Conservation (phyloP, 2,888 invertebrate species). For the Candidula unifasciata region DNA sequence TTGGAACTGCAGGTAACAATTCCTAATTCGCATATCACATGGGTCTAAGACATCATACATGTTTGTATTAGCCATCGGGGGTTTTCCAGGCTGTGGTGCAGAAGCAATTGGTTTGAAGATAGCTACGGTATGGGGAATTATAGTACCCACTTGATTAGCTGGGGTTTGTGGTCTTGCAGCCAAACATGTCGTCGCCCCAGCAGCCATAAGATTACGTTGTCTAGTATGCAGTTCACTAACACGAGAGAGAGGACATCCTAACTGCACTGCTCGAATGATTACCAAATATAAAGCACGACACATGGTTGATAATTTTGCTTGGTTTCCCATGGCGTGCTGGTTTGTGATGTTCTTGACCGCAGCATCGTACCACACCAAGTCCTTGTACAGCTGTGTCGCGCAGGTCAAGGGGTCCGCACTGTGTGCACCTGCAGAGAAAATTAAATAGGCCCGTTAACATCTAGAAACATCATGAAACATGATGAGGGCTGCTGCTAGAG, state of each 20-base stretch:
- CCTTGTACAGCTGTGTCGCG: not conserved
- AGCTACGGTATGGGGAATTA: not conserved
- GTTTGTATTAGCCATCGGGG: not conserved
- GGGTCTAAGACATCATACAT: not conserved
- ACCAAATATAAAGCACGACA: not conserved
- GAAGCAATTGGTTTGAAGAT: not conserved
- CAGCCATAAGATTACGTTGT: not conserved
- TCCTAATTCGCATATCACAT: not conserved
- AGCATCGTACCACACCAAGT: constrained; percentile 16
- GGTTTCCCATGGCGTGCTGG: not conserved
- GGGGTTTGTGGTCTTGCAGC: not conserved
- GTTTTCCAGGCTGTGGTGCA: not conserved
- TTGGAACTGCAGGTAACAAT: constrained; percentile 5
- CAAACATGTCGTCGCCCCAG: constrained; percentile 21
- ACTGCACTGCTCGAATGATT: not conserved
- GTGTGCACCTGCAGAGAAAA: not conserved
- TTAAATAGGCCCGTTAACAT: not conserved
- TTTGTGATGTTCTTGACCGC: not conserved
- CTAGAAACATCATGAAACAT: too few species aligned
- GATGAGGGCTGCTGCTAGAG: too few species aligned
- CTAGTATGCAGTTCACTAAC: not conserved
- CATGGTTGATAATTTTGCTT: not conserved
- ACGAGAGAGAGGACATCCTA: constrained; percentile 4
- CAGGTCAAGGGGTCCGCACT: not conserved
- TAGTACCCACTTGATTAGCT: not conserved